Conservation (phyloP, 1,140 invertebrate genomes). For the Polyergus mexicanus region DNA sequence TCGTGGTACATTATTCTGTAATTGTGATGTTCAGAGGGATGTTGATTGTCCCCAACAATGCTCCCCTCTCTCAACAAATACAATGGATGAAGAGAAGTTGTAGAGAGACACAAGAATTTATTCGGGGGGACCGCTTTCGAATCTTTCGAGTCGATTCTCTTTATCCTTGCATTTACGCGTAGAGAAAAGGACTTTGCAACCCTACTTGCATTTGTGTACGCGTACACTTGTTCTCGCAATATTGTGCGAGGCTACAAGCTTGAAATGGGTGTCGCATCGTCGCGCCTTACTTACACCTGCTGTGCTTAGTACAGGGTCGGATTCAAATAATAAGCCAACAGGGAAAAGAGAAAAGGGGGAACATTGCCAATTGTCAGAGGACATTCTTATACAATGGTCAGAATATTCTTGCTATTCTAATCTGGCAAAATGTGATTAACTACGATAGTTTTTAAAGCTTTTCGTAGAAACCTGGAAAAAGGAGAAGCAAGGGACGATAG, state of each 20-base stretch:
- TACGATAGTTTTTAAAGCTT: background rate
- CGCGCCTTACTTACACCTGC: constrained; percentile 78
- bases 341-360: background rate
- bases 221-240: constrained; percentile 67
- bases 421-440: background rate
- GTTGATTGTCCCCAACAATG: constrained; percentile 57
- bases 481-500: no score
- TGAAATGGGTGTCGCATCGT: constrained; percentile 73
- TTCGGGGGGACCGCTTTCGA: background rate
- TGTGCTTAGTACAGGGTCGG: constrained; percentile 1
- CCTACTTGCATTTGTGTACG: constrained; percentile 41
- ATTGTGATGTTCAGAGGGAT: constrained; percentile 47
- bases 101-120: constrained; percentile 16
- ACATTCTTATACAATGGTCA: background rate
- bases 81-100: background rate
- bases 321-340: background rate
- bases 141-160: background rate
- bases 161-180: constrained; percentile 17
- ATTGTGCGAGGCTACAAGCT: constrained; percentile 47
- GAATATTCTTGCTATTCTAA: background rate
- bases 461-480: background rate
- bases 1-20: constrained; percentile 46
- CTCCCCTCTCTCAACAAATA: background rate
- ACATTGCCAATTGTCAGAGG: background rate
- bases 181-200: constrained; percentile 44